A percentile compares a stretch with the other conserved stretches of the same genome.
phyloP scores from a whole-genome alignment of 2,113 vertebrate species.

The Triplophysa siluroides region DNA sequence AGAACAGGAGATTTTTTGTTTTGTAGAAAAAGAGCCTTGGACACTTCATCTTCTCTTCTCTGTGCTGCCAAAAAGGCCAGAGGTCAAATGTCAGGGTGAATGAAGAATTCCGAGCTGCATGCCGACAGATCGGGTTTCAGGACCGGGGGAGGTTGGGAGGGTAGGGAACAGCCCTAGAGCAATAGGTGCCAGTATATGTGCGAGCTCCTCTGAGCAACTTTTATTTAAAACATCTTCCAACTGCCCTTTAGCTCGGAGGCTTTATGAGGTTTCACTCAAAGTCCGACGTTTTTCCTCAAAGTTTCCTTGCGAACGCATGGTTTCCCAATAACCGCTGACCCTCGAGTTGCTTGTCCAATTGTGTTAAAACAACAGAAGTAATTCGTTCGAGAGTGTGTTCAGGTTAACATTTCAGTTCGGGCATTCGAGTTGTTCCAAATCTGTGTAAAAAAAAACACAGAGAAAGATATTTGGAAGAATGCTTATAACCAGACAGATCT shows the following conservation, averaged over 20 bases:
- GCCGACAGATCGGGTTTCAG: slow-evolving; percentile 81
- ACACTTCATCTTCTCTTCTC: slow-evolving; percentile 84
- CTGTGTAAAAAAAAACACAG: too few species aligned
- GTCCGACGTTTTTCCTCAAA: slow-evolving; percentile 50
- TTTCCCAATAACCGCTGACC: slow-evolving; percentile 32
- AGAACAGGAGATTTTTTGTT: slow-evolving; percentile 83
- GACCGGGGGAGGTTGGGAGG: slow-evolving; percentile 74
- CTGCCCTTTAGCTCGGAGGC: slow-evolving; percentile 58
- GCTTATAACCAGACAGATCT: too few species aligned
- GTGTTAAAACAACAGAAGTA: slow-evolving; percentile 24
- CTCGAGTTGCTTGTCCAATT: not conserved
- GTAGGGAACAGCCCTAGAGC: slow-evolving; percentile 64
- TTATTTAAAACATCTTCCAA: slow-evolving; percentile 59
- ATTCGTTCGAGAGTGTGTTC: slow-evolving; percentile 6
- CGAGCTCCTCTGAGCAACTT: slow-evolving; percentile 64
- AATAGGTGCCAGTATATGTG: slow-evolving; percentile 70
- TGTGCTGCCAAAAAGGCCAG: slow-evolving; percentile 81
- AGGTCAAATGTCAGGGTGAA: slow-evolving; percentile 84
- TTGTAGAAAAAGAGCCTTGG: slow-evolving; percentile 74
- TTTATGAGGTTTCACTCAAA: slow-evolving; percentile 66
- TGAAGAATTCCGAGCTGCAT: slow-evolving; percentile 82
- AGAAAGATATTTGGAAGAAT: too few species aligned
- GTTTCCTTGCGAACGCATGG: slow-evolving; percentile 10
- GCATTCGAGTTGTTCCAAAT: too few species aligned
- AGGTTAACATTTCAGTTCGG: not conserved